These are phyloP conservation scores for Mallotus villosus DNA, from an alignment of 2,797 vertebrate genomes.

Conservation along the genomic window DNA sequence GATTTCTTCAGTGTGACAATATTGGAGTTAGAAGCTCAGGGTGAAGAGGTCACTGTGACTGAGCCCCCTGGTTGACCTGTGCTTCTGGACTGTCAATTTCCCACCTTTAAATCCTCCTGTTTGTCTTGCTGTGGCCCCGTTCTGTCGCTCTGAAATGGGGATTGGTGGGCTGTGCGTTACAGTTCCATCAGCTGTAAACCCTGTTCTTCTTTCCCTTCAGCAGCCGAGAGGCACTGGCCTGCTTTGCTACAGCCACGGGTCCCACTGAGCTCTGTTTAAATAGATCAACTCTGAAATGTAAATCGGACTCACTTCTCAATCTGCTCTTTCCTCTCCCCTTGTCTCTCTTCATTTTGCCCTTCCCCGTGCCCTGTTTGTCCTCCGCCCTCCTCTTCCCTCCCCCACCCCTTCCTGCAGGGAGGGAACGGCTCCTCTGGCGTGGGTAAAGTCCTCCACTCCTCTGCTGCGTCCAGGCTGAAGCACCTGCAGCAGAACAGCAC, in stretches of 20 bases:
- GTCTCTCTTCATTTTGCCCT: neutral
- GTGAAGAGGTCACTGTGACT: slow-evolving; percentile 41
- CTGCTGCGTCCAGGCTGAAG: slow-evolving; percentile 87
- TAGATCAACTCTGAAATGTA: slow-evolving; percentile 21
- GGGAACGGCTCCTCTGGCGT: slow-evolving; percentile 70
- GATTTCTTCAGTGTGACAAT: slow-evolving; percentile 4
- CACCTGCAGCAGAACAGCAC: slow-evolving; percentile 89
- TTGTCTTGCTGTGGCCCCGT: slow-evolving; percentile 15
- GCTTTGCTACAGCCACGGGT: slow-evolving; percentile 14
- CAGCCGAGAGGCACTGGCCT: slow-evolving; percentile 31
- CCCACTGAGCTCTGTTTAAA: slow-evolving; percentile 16
- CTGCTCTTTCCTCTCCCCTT: neutral
- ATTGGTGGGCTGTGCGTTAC: slow-evolving; percentile 41
- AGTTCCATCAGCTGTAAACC: slow-evolving; percentile 28
- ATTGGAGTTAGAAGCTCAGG: slow-evolving; percentile 41
- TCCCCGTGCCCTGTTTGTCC: neutral
- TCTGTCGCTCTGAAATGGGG: slow-evolving; percentile 36
- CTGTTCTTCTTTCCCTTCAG: neutral
- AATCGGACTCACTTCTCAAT: slow-evolving; percentile 1
- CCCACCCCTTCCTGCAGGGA: slow-evolving; percentile 66
- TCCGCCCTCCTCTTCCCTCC: slow-evolving; percentile 5
- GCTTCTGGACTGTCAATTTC: slow-evolving; percentile 30
- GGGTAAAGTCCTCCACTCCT: slow-evolving; percentile 81
- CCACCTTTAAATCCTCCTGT: slow-evolving; percentile 38
- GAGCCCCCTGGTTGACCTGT: slow-evolving; percentile 26